phyloP scores from a whole-genome alignment of 2,113 vertebrate species.

The Callipepla squamata region DNA sequence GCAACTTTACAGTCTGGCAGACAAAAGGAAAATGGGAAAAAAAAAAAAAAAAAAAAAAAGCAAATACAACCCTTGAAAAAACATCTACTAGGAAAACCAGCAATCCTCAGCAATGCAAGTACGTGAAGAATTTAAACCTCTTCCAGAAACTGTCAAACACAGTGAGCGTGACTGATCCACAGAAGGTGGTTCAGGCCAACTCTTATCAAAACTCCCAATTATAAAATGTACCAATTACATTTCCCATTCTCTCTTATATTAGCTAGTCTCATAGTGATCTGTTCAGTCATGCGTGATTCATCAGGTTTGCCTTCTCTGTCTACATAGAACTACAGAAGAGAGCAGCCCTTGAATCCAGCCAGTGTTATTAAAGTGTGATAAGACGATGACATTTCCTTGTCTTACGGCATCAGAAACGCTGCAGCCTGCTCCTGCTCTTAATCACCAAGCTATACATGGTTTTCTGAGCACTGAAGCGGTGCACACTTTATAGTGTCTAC shows the following conservation, averaged over 20 bases:
- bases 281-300: not conserved
- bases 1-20: not conserved
- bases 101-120: not conserved
- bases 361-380: not conserved
- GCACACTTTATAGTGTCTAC: not conserved
- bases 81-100: not conserved
- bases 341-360: not conserved
- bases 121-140: not conserved
- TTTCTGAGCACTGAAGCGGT: accelerated
- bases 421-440: not conserved
- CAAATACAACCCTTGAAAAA: not conserved
- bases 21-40: not conserved
- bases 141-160: not conserved
- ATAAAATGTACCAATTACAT: not conserved
- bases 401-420: not conserved
- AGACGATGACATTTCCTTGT: slow-evolving; percentile 5
- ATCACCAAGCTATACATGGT: not conserved
- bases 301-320: not conserved
- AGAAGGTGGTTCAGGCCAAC: not conserved
- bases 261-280: not conserved
- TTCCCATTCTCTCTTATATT: not conserved
- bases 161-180: not conserved
- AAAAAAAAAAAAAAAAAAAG: not conserved
- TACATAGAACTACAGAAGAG: not conserved
- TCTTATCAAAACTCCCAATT: slow-evolving; percentile 1